Base-by-base conservation (phyloP, 2,113 vertebrate genomes). In the Serilophus lunatus region DNA sequence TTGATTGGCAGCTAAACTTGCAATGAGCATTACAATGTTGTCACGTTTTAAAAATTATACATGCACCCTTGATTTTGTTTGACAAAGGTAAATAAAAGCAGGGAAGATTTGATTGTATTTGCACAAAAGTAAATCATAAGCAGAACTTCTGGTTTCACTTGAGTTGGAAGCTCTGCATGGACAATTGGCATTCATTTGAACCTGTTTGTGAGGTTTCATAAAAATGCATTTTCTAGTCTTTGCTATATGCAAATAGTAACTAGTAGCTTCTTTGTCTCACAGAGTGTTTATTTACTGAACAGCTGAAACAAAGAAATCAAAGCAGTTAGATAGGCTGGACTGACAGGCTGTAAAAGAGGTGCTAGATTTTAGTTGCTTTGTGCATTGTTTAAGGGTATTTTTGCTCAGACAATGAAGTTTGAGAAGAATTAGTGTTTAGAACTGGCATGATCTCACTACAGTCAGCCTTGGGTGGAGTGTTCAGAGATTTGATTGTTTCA, bases 221-320 rank as follows among this genome's bases (percentile, higher is more conserved):
- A 95, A 96, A 83, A 25, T 86, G 60, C 56, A 68, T 95, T 97
- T 97, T 93, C 42, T 7, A 10, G 70, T 95, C 60, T 83, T 97
- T 92, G 68, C 69, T 82, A 66, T 19, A 5, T 86, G 71, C 81
- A 96, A 91, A 85, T 96, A 85, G 78, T 91, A 97, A 78, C 88
- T 90, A 45, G 60, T 93, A 90, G 81, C 81, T 97, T 92, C 69
- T 74, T 95, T 88, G 82, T 94, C 78, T 50, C 86, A 50, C 22
- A 87, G 76, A 88, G 59, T 82, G 76, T 64, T 31, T 95, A 40
- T 81, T 89, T 93, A 40, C 54, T 71, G 40, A 56, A 22, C 40
- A 60, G 44, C 60, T 68, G 56, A 86, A 86, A 82, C n/a, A 79
- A 56, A 96, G 80, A 29, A 96, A 93, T 96, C 78, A 94, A 93